Evolutionary conservation across 2,113 vertebrate species (phyloP).

Genomic region (Hepsetus odoe): DNA sequence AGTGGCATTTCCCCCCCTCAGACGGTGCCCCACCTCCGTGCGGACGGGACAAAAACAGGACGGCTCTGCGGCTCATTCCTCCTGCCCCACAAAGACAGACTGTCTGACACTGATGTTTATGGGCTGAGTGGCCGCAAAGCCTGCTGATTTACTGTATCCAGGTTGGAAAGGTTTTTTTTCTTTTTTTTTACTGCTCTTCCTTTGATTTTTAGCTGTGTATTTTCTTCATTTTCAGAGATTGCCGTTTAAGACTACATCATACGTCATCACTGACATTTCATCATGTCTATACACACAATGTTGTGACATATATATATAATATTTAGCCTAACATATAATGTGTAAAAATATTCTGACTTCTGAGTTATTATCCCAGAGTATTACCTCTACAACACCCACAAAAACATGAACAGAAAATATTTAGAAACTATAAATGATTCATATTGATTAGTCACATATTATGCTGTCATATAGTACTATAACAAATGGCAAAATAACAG

Average conservation of each 20-base stretch:
- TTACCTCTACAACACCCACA: no score
- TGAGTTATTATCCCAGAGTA: no score
- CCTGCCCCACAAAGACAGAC: constrained; percentile 73
- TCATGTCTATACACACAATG: no score
- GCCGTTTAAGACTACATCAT: neutral
- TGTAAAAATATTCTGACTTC: no score
- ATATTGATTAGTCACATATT: no score
- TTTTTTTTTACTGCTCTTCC: neutral
- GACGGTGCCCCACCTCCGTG: constrained; percentile 63
- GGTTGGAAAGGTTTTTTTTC: constrained; percentile 55
- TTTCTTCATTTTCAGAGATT: neutral
- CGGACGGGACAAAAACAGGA: constrained; percentile 73
- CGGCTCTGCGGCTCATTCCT: constrained; percentile 72
- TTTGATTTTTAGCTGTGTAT: neutral
- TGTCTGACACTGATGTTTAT: constrained; percentile 72
- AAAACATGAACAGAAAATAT: no score
- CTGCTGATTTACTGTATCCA: constrained; percentile 69
- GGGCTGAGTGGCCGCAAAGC: constrained; percentile 64
- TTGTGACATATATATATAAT: no score
- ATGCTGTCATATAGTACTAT: no score
- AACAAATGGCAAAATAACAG: no score
- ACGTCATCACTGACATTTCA: neutral
- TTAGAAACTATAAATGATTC: no score
- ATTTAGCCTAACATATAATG: no score
- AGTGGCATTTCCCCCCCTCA: constrained; percentile 52